Base-by-base conservation (phyloP, 2,113 vertebrate genomes). In the Cottus gobio region DNA sequence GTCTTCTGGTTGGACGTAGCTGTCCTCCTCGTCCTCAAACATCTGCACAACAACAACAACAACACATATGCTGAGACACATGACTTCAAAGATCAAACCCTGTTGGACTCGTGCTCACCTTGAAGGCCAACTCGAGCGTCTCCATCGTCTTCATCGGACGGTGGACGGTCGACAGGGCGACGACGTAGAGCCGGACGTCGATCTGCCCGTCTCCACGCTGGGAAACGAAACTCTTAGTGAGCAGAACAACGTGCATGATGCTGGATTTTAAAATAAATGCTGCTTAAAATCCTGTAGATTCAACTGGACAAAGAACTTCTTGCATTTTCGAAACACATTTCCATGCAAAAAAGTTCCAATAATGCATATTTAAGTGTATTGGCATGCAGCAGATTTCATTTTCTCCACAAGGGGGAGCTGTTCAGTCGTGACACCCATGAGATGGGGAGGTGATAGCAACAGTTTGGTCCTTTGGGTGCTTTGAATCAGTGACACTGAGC, bases 101-200 rank as follows among this genome's bases (percentile, higher is more conserved):
- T 31, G 31, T 37, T 37, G 58, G 4, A 2, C 34, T 54, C 0
- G 11, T 13, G 48, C 94, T 95, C 93, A 94, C 97, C 95, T 93
- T 89, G 89, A 99, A 99, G 6, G 96, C 97, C 91, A 99, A 4
- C 67, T 94, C 95, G 84, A 99, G 93, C 67, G 97, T 99, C 84
- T 97, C 96, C 94, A 97, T 93, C 7, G 96, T 94, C 93, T 92
- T 94, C 20, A 96, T 93, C 6, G 97, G 97, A 68, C 93, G 96
- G 85, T 95, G 95, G 44, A 97, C 95, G 2, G 97, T 96, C 0
- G 97, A 98, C 60, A 98, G 87, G 64, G 97, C 97, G 4, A 95
- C 91, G 9, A 99, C 91, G 4, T 95, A 98, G 80, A 95, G 97
- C 5, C 97, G 94, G 67, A 96, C 11, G 68, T 99, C 98, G 79